Evolutionary conservation across 2,797 vertebrate genomes (phyloP).

Genomic region (Crypturellus tataupa): DNA sequence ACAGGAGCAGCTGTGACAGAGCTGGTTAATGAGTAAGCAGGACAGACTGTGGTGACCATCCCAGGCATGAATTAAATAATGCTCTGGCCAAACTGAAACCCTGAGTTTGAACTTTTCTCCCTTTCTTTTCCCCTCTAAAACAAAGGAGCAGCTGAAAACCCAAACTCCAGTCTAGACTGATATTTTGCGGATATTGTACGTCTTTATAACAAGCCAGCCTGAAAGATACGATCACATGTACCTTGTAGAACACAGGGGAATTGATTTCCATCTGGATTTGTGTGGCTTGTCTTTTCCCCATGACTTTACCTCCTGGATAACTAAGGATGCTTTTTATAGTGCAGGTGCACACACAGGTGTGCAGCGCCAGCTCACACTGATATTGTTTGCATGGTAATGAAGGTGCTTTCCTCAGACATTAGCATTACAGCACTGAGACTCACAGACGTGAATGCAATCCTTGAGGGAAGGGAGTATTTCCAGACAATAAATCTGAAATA

Average conservation of each 20-base stretch:
- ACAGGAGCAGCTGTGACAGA: neutral
- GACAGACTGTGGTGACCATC: neutral
- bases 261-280: neutral
- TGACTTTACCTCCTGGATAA: neutral
- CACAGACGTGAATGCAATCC: rapidly evolving
- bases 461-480: neutral
- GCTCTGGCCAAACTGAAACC: neutral
- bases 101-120: neutral
- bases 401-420: neutral
- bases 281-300: neutral
- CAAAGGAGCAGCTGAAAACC: neutral
- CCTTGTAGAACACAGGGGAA: neutral
- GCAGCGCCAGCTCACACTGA: neutral
- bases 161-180: neutral
- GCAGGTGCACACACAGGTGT: neutral
- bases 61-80: neutral
- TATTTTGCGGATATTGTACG: neutral
- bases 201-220: neutral
- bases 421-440: neutral
- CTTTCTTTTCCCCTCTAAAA: neutral
- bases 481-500: conserved; percentile 4
- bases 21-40: neutral
- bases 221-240: neutral
- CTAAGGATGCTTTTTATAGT: neutral
- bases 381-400: neutral